A percentile compares a stretch with the other conserved stretches of the same genome.
Evolutionary conservation across 2,888 invertebrate species (phyloP).

Genomic region (Thecocarcelia acutangulata): DNA sequence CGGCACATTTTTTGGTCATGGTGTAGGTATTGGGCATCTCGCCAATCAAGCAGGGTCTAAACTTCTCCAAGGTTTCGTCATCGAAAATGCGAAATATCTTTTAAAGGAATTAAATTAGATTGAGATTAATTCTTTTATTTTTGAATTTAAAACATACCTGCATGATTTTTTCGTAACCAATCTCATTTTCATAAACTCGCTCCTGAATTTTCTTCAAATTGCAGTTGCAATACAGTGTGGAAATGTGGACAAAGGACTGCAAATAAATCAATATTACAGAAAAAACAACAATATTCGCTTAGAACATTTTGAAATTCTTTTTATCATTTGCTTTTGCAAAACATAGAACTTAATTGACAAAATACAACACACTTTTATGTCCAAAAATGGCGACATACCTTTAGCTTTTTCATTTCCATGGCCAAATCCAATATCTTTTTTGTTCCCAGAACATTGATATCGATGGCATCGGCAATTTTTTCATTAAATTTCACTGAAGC

Average conservation of each 20-base stretch:
- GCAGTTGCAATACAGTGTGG: constrained; percentile 82
- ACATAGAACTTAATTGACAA: background rate
- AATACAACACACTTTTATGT: too few species aligned
- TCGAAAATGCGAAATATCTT: constrained; percentile 81
- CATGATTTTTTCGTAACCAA: constrained; percentile 82
- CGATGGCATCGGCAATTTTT: constrained; percentile 81
- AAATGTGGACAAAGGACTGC: constrained; percentile 81
- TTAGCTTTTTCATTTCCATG: constrained; percentile 80
- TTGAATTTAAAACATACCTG: constrained; percentile 75
- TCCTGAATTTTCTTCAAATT: constrained; percentile 81
- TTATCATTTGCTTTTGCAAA: background rate
- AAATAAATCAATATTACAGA: constrained; percentile 27
- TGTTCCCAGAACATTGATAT: constrained; percentile 81
- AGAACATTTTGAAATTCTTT: background rate
- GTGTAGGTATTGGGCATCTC: constrained; percentile 82
- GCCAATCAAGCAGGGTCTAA: constrained; percentile 80
- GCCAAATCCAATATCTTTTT: constrained; percentile 81
- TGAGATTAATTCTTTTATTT: background rate
- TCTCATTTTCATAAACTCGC: constrained; percentile 81
- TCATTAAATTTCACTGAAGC: constrained; percentile 82
- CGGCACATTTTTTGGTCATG: constrained; percentile 81
- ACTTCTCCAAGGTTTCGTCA: constrained; percentile 79
- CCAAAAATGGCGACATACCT: constrained; percentile 73
- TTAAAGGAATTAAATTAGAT: constrained; percentile 20
- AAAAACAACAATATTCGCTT: too few species aligned